Evolutionary conservation across 2,888 invertebrate species (phyloP).

Genomic region (Portevinia maculata): DNA sequence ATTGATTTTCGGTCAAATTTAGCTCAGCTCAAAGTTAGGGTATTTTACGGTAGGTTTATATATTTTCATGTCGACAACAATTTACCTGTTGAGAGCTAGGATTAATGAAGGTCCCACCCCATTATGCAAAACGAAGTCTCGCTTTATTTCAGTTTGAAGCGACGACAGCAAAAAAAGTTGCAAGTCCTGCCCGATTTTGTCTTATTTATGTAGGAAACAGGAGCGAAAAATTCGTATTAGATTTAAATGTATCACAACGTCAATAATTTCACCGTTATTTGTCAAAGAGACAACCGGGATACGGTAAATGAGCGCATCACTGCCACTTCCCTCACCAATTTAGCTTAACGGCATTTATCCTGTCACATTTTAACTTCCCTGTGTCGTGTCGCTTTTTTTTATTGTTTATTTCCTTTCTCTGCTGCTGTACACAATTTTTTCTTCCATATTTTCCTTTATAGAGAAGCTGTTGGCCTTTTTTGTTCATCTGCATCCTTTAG

Average conservation of each 20-base stretch:
- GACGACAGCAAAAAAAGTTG: conserved; percentile 31
- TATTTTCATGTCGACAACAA: too few relatives aligned
- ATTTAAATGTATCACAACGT: conserved; percentile 15
- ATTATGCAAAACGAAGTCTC: too few relatives aligned
- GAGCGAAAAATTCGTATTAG: conserved; percentile 11
- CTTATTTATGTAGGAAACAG: too few relatives aligned
- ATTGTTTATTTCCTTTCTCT: conserved; percentile 10
- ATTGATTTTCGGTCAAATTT: too few relatives aligned
- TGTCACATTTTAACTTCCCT: conserved; percentile 69
- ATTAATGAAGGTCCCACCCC: too few relatives aligned
- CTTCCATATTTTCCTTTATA: conserved; percentile 35
- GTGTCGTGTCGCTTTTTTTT: conserved; percentile 42
- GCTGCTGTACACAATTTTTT: conserved; percentile 19
- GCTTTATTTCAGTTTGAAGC: too few relatives aligned
- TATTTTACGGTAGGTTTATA: too few relatives aligned
- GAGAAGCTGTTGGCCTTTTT: conserved; percentile 40
- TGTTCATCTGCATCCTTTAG: conserved; percentile 66
- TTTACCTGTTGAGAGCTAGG: too few relatives aligned
- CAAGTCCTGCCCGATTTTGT: too few relatives aligned
- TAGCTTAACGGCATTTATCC: conserved; percentile 63
- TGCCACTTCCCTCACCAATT: conserved; percentile 52
- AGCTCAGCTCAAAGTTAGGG: too few relatives aligned
- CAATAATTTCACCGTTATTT: conserved; percentile 58
- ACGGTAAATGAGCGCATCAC: conserved; percentile 57
- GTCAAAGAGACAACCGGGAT: conserved; percentile 50